Conservation (phyloP, 2,113 vertebrate genomes). For the Crotalus viridis region DNA sequence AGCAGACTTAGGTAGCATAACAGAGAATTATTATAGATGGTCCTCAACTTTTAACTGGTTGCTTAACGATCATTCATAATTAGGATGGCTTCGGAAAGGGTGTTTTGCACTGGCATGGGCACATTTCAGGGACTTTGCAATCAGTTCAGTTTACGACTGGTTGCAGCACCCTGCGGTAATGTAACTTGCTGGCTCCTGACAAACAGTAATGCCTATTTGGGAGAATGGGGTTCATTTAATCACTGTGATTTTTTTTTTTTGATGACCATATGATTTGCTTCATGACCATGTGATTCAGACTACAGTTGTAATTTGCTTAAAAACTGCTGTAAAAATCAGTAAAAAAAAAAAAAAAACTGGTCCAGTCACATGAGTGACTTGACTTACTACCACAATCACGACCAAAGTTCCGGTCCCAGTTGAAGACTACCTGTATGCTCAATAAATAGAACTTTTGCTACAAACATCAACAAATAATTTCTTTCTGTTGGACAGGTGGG, state of each 20-base stretch:
- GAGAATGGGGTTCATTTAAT: neutral
- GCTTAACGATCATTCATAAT: neutral
- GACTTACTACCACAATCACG: neutral
- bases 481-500: slow-evolving; percentile 81
- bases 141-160: neutral
- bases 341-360: neutral
- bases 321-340: neutral
- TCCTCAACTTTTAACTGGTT: neutral
- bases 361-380: neutral
- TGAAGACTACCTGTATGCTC: neutral
- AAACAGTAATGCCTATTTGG: neutral
- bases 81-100: neutral
- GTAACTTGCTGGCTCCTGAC: neutral
- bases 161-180: neutral
- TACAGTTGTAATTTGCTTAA: neutral
- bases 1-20: neutral
- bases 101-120: neutral
- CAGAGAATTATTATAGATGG: neutral
- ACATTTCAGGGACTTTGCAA: neutral
- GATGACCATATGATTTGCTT: neutral
- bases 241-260: neutral
- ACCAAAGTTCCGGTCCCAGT: neutral
- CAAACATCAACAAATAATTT: neutral
- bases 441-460: neutral
- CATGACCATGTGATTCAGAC: neutral